Conservation (phyloP, 1,140 invertebrate genomes). For the Centruroides sculpturatus region DNA sequence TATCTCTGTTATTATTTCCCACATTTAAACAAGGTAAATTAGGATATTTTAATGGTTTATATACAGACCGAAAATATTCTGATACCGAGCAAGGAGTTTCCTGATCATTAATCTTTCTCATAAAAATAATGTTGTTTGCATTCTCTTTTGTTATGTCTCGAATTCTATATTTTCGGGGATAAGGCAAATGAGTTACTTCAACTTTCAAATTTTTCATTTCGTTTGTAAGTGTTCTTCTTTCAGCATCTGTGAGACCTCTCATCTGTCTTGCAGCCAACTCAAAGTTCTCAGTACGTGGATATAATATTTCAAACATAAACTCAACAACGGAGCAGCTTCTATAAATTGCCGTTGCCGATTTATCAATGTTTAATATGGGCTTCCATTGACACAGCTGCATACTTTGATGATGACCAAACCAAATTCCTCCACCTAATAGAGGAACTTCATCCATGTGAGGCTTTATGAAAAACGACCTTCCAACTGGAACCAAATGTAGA, state of each 20-base stretch:
- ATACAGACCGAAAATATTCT: background rate
- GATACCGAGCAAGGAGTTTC: background rate
- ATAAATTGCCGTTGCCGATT: conserved; percentile 13
- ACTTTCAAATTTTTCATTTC: too few species aligned
- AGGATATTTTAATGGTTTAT: conserved; percentile 14
- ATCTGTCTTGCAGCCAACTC: too few species aligned
- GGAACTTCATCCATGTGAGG: background rate
- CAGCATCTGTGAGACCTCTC: too few species aligned
- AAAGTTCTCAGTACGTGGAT: too few species aligned
- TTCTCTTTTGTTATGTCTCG: conserved; percentile 3
- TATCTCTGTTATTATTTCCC: conserved; percentile 14
- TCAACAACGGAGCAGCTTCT: too few species aligned
- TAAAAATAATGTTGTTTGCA: conserved; percentile 10
- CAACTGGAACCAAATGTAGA: conserved; percentile 7
- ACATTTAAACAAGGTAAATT: conserved; percentile 25
- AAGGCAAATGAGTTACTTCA: conserved; percentile 13
- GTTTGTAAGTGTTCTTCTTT: too few species aligned
- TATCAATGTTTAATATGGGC: conserved; percentile 14
- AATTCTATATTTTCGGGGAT: conserved; percentile 14
- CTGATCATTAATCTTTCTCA: background rate
- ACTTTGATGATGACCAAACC: conserved; percentile 16
- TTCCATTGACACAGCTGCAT: conserved; percentile 12
- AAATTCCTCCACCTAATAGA: conserved; percentile 7
- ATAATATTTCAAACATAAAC: too few species aligned
- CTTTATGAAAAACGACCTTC: conserved; percentile 13